phyloP scores from a whole-genome alignment of 1,140 invertebrate species.

The Bombus waltoni region DNA sequence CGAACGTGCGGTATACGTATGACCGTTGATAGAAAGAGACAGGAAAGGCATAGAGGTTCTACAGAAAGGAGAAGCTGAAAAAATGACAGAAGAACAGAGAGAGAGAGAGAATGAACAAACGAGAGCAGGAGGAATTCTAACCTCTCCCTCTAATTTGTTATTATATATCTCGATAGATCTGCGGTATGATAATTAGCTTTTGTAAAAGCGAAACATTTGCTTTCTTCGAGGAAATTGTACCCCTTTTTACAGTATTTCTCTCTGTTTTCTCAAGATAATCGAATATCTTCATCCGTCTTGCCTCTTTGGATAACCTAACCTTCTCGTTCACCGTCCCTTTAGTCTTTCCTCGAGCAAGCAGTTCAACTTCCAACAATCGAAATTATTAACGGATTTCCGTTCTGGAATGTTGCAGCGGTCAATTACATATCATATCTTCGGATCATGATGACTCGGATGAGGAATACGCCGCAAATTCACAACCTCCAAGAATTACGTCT shows the following conservation, averaged over 20 bases:
- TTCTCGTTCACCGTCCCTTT: not conserved
- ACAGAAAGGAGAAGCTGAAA: not conserved
- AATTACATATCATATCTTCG: slow-evolving; percentile 75
- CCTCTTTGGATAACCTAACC: not conserved
- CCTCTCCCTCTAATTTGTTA: slow-evolving; percentile 4
- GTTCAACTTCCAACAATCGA: no score
- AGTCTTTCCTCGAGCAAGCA: not conserved
- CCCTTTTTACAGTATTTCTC: not conserved
- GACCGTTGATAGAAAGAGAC: slow-evolving; percentile 3
- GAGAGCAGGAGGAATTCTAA: slow-evolving; percentile 34
- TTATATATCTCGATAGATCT: not conserved
- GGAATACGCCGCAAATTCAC: slow-evolving; percentile 72
- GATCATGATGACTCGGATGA: slow-evolving; percentile 77
- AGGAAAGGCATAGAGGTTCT: not conserved
- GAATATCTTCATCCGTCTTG: no score
- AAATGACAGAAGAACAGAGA: not conserved
- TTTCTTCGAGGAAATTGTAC: not conserved
- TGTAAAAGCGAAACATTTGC: no score
- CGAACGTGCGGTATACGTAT: not conserved
- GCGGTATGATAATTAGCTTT: not conserved
- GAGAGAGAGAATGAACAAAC: not conserved
- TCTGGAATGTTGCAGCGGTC: slow-evolving; percentile 73
- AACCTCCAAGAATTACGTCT: slow-evolving; percentile 74
- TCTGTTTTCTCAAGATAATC: no score
- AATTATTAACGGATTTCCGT: not conserved